Evolutionary conservation across 2,888 invertebrate species (phyloP), one percentile per base, ranked within the genome.

Genomic region (Exephanes ischioxanthus): DNA sequence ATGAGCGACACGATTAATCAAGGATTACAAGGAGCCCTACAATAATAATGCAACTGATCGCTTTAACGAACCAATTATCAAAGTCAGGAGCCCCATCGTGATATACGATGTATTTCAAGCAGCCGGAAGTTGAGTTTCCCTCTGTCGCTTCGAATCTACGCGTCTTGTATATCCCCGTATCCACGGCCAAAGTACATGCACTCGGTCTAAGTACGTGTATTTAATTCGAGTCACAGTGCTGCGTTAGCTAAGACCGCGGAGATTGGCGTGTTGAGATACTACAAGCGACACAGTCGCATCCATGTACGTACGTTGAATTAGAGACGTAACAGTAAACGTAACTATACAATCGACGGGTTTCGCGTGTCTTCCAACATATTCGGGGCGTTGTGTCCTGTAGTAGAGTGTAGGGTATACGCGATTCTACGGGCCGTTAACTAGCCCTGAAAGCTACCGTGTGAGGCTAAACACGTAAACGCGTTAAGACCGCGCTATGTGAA

Each of bases 11-110:
- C 55, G 37, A 80, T 80, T 80, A 80, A 80, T 80, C 73, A 73
- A 73, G 73, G 73, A 73, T 67, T 67, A 55, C 80, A 22, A 67
- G 66, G 30, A 55, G 73, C 19, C 55, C 55, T 66, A 67, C 53
- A 26, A 58, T 72, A 71, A 72, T 51, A 72, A 45, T 48, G 33
- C 16, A 45, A n/a, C 58, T 14, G 66, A 71, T 71, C 53, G 76
- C 76, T 63, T 70, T 71, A 77, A 82, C 61, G 82, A 82, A 41
- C 71, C 76, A 82, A 77, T 82, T 76, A 82, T 53, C 76, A 71
- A 71, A 82, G 61, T 82, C 82, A 63, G 71, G 51, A 61, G 51
- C 51, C 51, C 63, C 70, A 76, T 70, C 33, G 70, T 73, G 71
- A 66, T 55, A 58, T 68, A 68, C 14, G 48, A 81, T 48, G 67